Evolutionary conservation across 2,797 vertebrate genomes (phyloP).

Genomic region (Babyrousa celebensis): DNA sequence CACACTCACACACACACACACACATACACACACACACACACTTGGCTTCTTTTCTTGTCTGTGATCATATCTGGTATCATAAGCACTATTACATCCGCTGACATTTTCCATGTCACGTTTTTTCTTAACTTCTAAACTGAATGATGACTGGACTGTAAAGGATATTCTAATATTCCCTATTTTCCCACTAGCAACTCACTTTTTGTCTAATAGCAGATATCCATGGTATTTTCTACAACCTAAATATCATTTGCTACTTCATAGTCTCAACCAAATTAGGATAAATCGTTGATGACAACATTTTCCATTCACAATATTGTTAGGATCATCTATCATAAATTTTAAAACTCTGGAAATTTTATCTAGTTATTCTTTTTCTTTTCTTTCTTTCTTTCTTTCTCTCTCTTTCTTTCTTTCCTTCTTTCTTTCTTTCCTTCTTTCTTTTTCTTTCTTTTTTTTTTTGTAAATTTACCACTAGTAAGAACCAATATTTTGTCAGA

Average conservation of each 20-base stretch:
- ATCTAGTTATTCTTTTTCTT: neutral
- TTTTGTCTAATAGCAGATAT: neutral
- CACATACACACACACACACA: neutral
- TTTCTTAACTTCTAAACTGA: conserved; percentile 1
- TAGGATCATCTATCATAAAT: neutral
- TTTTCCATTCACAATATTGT: conserved; percentile 12
- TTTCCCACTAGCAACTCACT: neutral
- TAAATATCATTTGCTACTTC: conserved; percentile 25
- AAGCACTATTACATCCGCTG: neutral
- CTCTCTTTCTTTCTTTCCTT: neutral
- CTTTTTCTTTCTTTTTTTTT: neutral
- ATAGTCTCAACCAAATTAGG: conserved; percentile 10
- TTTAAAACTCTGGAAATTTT: conserved; percentile 23
- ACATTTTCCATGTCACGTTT: neutral
- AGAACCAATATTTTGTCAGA: conserved; percentile 8
- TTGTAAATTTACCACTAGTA: neutral
- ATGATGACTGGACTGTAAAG: neutral
- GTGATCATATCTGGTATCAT: neutral
- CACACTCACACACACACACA: neutral
- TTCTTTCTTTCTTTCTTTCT: too few relatives aligned
- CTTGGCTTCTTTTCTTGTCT: neutral
- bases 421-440: too few relatives aligned
- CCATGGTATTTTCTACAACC: neutral
- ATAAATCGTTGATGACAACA: neutral
- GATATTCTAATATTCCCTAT: neutral